These are phyloP conservation scores for Castor canadensis DNA, from an alignment of 2,113 vertebrate genomes.

Conservation along the genomic window DNA sequence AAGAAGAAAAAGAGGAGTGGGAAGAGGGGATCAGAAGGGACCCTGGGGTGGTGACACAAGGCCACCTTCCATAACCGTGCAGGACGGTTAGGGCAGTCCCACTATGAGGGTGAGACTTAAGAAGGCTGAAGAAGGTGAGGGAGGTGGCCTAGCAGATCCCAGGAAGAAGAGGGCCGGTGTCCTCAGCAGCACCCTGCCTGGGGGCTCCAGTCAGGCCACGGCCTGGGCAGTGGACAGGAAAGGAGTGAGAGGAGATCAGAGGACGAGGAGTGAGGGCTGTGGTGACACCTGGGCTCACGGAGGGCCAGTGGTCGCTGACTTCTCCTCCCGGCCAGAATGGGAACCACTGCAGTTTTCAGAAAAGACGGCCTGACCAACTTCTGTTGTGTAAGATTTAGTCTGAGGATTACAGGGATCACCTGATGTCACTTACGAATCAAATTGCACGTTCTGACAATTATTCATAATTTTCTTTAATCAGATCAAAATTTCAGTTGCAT, in stretches of 20 bases:
- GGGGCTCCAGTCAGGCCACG: too few species aligned
- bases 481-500: neutral
- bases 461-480: neutral
- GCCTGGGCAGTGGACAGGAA: too few species aligned
- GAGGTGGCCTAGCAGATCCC: neutral
- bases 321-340: neutral
- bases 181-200: too few species aligned
- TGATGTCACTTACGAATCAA: neutral
- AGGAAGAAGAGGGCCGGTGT: neutral
- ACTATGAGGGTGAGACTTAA: neutral
- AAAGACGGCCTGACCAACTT: neutral
- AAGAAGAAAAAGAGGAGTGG: neutral
- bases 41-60: accelerated
- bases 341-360: neutral
- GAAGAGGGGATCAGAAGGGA: neutral
- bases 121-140: neutral
- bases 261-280: too few species aligned
- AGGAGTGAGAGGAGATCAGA: neutral
- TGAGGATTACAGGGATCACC: neutral
- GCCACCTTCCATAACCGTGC: too few species aligned
- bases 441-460: neutral
- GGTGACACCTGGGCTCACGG: too few species aligned
- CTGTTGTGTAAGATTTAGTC: neutral
- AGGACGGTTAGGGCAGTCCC: neutral
- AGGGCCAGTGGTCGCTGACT: too few species aligned